Base-by-base conservation (phyloP, 2,797 vertebrate genomes). In the Argentina silus region DNA sequence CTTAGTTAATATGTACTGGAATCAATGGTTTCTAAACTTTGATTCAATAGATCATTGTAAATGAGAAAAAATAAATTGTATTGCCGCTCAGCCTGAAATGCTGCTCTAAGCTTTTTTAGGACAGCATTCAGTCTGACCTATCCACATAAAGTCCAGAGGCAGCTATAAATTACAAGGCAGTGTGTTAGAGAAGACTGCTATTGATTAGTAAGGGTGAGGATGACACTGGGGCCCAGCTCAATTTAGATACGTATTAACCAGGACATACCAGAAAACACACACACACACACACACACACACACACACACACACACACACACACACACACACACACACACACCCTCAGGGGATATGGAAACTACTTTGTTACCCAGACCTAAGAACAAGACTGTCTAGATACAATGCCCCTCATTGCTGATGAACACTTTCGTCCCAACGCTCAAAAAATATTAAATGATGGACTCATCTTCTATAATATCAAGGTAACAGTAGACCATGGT, bases 31-130 rank as follows among this genome's bases (percentile, higher is more conserved):
- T 79, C 74, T 88, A 87, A 87, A 76, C 90, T 86, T 86, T 75
- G 81, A 86, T 80, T 85, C 86, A 83, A 87, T 67, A 75, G 78
- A 72, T 91, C 83, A 91, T 92, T 86, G 84, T 74, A 86, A 91
- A 91, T 89, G 86, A 90, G 88, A 86, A 84, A 45, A 89, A 86
- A 88, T 85, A 87, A 84, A 90, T 88, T 82, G 84, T 83, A 87
- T 79, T 73, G 47, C 78, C 72, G 67, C 0, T 10, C 45, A 11
- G 62, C 71, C 73, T 53, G 79, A 79, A 88, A 69, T 91, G 91
- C 91, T 91, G 90, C 83, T 74, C 89, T 90, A 82, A 94, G 92
- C 90, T 77, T 81, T 88, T 89, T 89, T 36, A 85, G 85, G 88
- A 90, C 90, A 85, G 84, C 55, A 70, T 86, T 87, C 86, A 75